Evolutionary conservation across 1,140 invertebrate genomes (phyloP), one percentile per base, ranked within the genome.

Genomic region (Calliopsis andreniformis): DNA sequence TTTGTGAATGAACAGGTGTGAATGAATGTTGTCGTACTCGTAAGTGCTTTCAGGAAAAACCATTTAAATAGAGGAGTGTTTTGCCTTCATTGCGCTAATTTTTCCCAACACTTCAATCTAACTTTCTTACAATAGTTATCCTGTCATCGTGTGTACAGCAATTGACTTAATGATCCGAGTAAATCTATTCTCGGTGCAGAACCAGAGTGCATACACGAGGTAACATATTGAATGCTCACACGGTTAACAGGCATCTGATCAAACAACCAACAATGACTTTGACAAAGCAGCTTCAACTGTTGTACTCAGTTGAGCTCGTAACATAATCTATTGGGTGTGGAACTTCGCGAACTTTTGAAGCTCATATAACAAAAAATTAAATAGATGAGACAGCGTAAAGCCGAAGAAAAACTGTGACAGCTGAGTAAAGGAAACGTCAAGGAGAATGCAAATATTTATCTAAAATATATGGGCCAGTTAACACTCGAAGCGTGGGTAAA

Each of bases 201-300:
- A 83, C 77, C 83, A 83, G 80, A 85, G 80, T 85, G 80, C 84
- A 85, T 75, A 86, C 78, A 79, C 69, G 61, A 76, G 73, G 77
- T 76, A 80, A 78, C 83, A 78, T 85, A 83, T 83, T 80, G 84
- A 81, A 78, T 85, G 78, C 66, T 83, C 84, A 79, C 69, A 75
- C 72, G 76, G 81, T 83, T 86, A 86, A 85, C 83, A 85, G 86
- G 84, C 81, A 82, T 79, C 79, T 85, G 84, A 83, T 62, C 77
- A 84, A 86, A 84, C 83, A 85, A 42, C 71, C 73, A 79, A 75
- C 78, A 77, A 79, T 76, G 83, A 75, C 75, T 66, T 85, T 76
- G 79, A 84, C 76, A 79, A 81, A 76, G 79, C 58, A 71, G 66
- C 30, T 51, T 51, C 53, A 49, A 66, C 53, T 53, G 47, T 62